phyloP scores from a whole-genome alignment of 2,113 vertebrate species.

The Neolamprologus falcicula region DNA sequence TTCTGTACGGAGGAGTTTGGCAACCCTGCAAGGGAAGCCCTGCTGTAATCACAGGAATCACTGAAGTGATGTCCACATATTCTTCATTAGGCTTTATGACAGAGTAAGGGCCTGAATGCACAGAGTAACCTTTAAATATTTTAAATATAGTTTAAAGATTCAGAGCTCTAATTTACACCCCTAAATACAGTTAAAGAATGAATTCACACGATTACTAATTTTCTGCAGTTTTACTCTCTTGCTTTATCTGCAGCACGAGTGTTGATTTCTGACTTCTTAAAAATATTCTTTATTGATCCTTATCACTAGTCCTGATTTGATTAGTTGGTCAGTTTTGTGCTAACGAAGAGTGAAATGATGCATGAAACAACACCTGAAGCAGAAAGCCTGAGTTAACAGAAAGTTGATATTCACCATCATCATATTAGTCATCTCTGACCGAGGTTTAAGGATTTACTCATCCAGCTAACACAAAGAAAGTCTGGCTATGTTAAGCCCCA shows the following conservation, averaged over 20 bases:
- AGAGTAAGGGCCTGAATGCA: neutral
- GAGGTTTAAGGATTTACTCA: neutral
- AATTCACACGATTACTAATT: neutral
- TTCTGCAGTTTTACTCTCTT: neutral
- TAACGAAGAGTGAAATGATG: neutral
- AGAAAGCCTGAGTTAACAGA: neutral
- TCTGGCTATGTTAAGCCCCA: neutral
- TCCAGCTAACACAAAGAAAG: neutral
- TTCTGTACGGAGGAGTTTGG: no score
- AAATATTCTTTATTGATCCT: neutral
- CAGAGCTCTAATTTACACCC: neutral
- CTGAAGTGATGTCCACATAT: neutral
- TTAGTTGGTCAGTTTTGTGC: neutral
- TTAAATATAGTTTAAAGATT: neutral
- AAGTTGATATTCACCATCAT: neutral
- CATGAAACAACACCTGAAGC: neutral
- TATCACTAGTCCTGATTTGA: neutral
- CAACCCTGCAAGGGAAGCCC: neutral
- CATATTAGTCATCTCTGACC: neutral
- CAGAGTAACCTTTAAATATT: neutral
- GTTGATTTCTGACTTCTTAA: neutral
- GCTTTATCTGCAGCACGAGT: neutral
- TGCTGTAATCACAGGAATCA: neutral
- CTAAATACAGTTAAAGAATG: neutral
- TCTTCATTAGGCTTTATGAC: neutral